Percentiles rank a stretch among this genome's conserved stretches.
These are phyloP conservation scores for Cylloceria caligata DNA, from an alignment of 2,888 invertebrate genomes.

Conservation along the genomic window DNA sequence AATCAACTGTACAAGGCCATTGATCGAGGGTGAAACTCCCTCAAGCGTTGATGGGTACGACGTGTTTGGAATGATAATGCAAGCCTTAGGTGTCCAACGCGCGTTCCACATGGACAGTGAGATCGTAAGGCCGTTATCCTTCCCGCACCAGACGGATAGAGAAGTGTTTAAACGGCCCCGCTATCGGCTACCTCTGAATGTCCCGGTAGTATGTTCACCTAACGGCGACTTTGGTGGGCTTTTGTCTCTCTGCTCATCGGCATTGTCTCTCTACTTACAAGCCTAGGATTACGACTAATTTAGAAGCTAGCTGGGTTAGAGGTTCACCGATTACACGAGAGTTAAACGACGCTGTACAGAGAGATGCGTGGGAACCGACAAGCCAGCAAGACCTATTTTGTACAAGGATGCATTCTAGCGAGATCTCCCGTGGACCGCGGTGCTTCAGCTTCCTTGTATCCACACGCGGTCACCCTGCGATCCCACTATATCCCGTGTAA, in stretches of 20 bases:
- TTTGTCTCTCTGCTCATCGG: background rate
- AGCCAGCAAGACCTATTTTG: constrained; percentile 14
- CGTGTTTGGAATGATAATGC: constrained; percentile 70
- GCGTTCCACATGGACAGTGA: background rate
- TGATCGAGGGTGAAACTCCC: constrained; percentile 50
- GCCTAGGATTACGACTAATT: constrained; percentile 60
- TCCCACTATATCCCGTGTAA: constrained; percentile 17
- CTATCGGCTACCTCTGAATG: too few species aligned
- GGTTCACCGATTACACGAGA: constrained; percentile 63
- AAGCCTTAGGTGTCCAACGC: constrained; percentile 22
- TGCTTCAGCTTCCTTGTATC: constrained; percentile 28
- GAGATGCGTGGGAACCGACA: constrained; percentile 23
- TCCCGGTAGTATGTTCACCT: too few species aligned
- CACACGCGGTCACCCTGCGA: constrained; percentile 20
- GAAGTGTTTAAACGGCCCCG: background rate
- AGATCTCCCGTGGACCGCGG: constrained; percentile 19
- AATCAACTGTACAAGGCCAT: constrained; percentile 65
- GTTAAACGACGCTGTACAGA: constrained; percentile 52
- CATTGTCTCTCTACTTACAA: constrained; percentile 35
- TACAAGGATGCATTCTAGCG: background rate
- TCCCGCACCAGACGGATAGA: background rate
- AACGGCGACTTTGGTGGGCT: background rate
- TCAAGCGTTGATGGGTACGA: constrained; percentile 62
- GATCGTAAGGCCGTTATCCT: background rate
- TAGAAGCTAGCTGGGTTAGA: constrained; percentile 56